Evolutionary conservation across 2,113 vertebrate genomes (phyloP), one percentile per base, ranked within the genome.

Genomic region (Melanerpes formicivorus): DNA sequence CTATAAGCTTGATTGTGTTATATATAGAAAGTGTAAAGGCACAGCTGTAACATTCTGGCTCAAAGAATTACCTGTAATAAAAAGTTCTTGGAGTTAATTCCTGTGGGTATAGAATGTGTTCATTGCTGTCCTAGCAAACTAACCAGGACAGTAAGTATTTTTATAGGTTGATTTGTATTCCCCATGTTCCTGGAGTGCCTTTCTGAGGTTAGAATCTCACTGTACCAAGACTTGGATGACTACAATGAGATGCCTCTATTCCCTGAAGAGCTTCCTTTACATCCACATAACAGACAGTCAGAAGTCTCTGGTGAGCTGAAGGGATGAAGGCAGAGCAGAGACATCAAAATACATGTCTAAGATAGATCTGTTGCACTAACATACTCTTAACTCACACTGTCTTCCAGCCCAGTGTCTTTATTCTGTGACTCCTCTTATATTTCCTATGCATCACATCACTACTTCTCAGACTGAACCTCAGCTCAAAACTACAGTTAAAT

Each of bases 381-480:
- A 12, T 25, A 6, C 52, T 69, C 18, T 58, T 29, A 32, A 77
- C 27, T 21, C 84, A 48, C 17, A 2, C 27, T 37, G 4, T 7
- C 29, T 76, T 56, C 29, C 30, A 91, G 71, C 9, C 26, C 3
- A 0, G 8, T 54, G 26, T 14, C 88, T 78, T 87, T 40, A 11
- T 18, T 23, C 0, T 65, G 40, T 14, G 15, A 32, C 18, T n/a
- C 13, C 27, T 76, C 46, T 64, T 37, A 18, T n/a, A 76, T 73
- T 79, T 59, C 9, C 27, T 37, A 0, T 13, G 26, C 9, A 18
- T 58, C 1, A 0, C 3, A 0, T 58, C 25, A 17, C 37, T 22
- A 32, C 40, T 52, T 46, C 58, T 74, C 69, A 58, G 7, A 1
- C 50, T 65, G 54, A 42, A 86, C 62, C 25, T 21, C 42, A 7